Percentiles rank a stretch among this genome's conserved stretches.
These are phyloP conservation scores for Marmota flaviventris DNA, from an alignment of 2,113 vertebrate species.

Conservation along the genomic window DNA sequence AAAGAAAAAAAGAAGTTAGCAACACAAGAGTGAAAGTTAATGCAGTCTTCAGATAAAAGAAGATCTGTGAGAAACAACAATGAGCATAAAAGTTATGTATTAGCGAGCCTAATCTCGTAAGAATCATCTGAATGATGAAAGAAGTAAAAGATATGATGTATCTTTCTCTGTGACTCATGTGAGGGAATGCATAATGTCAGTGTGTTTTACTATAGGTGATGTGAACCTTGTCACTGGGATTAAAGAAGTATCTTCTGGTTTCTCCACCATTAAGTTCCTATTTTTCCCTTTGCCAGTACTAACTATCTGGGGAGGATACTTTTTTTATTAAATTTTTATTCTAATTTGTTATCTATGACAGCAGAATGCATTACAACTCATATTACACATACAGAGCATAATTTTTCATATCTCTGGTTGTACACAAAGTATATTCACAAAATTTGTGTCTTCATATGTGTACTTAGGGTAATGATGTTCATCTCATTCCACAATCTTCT, in stretches of 20 bases:
- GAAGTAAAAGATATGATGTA: neutral
- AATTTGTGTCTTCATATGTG: too few relatives aligned
- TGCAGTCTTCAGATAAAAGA: neutral
- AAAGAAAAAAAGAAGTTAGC: neutral
- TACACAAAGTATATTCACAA: too few relatives aligned
- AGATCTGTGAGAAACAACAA: neutral
- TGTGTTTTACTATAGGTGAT: neutral
- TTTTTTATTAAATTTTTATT: too few relatives aligned
- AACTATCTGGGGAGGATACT: neutral
- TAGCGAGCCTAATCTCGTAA: neutral
- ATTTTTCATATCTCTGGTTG: too few relatives aligned
- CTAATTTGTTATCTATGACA: too few relatives aligned
- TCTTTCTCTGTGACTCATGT: neutral
- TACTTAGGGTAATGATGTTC: too few relatives aligned
- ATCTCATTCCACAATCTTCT: too few relatives aligned
- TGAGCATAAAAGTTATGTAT: neutral
- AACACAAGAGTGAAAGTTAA: neutral
- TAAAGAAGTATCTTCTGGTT: neutral
- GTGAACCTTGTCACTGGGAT: neutral
- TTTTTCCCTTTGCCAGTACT: neutral
- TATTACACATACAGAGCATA: too few relatives aligned
- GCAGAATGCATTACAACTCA: too few relatives aligned
- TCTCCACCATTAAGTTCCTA: neutral
- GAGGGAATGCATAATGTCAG: neutral
- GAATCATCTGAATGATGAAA: neutral